phyloP scores from a whole-genome alignment of 2,113 vertebrate genomes.

The Phylloscopus trochilus region DNA sequence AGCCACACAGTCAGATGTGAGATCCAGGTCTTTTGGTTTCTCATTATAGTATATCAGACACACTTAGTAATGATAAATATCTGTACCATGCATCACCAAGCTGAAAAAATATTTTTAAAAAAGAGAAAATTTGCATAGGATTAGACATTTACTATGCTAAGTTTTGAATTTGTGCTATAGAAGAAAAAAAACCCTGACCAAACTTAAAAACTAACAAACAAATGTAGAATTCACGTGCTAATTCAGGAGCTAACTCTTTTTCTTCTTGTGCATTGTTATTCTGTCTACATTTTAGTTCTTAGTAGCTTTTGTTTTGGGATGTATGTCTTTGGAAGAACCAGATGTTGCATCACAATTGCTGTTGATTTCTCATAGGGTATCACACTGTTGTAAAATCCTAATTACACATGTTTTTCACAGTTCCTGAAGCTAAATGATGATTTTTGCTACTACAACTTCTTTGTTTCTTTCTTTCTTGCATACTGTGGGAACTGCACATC shows the following conservation, averaged over 20 bases:
- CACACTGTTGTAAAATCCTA: not conserved
- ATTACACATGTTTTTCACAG: not conserved
- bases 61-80: not conserved
- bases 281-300: not conserved
- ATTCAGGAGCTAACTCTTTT: not conserved
- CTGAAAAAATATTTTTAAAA: not conserved
- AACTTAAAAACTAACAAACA: not conserved
- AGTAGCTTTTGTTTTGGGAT: not conserved
- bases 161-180: not conserved
- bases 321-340: not conserved
- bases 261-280: not conserved
- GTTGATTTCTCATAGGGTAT: constrained; percentile 20
- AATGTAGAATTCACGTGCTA: not conserved
- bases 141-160: not conserved
- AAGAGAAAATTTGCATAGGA: not conserved
- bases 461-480: not conserved
- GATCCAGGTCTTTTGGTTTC: not conserved
- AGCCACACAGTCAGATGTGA: not conserved
- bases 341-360: constrained; percentile 41
- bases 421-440: constrained; percentile 8
- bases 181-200: not conserved
- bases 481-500: not conserved
- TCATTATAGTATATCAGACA: not conserved
- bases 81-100: not conserved
- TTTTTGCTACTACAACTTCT: not conserved